A percentile compares a stretch with the other conserved stretches of the same genome.
Evolutionary conservation across 2,113 vertebrate genomes (phyloP).

Genomic region (Sus scrofa): T2T-Sscrofa CM000830.6:37973001-37973500

Average conservation of each 20-base stretch:
- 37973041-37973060: neutral
- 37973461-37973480: slow-evolving; percentile 39
- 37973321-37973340: slow-evolving; percentile 47
- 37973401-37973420: slow-evolving; percentile 46
- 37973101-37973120: slow-evolving; percentile 50
- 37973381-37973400: slow-evolving; percentile 27
- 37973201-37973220: slow-evolving; percentile 45
- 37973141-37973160: neutral
- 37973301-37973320: slow-evolving; percentile 58
- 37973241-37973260: slow-evolving; percentile 59
- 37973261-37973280: slow-evolving; percentile 51
- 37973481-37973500: slow-evolving; percentile 54
- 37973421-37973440: slow-evolving; percentile 42
- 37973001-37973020: neutral
- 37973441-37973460: slow-evolving; percentile 55
- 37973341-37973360: slow-evolving; percentile 57
- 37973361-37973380: slow-evolving; percentile 55
- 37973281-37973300: neutral
- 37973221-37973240: slow-evolving; percentile 50
- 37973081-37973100: neutral
- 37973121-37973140: slow-evolving; percentile 26
- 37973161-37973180: slow-evolving; percentile 33
- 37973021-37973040: neutral
- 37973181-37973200: slow-evolving; percentile 63
- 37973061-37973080: neutral